A percentile compares a stretch with the other conserved stretches of the same genome.
Conservation (phyloP, 2,113 vertebrate genomes). For the Aptenodytes forsteri region DNA sequence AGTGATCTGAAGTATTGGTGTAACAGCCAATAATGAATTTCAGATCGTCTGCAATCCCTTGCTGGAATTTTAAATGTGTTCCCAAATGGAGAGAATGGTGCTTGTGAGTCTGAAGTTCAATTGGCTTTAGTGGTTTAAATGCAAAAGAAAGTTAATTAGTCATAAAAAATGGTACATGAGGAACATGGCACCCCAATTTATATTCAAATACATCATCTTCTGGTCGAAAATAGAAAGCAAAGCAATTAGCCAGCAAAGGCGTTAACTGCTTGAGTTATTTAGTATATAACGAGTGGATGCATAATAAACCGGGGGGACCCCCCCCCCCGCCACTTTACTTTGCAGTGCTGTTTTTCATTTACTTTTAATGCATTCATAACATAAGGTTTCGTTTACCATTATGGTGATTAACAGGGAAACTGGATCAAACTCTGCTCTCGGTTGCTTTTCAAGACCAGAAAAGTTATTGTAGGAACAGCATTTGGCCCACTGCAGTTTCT, state of each 20-base stretch:
- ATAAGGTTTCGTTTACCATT: slow-evolving; percentile 47
- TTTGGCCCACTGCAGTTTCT: background rate
- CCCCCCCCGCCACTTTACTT: slow-evolving; percentile 21
- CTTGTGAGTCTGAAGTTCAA: slow-evolving; percentile 16
- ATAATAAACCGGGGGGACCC: no score
- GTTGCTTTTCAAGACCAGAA: background rate
- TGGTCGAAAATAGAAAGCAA: slow-evolving; percentile 57
- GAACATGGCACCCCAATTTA: slow-evolving; percentile 43
- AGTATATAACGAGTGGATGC: slow-evolving; percentile 46
- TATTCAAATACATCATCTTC: slow-evolving; percentile 63
- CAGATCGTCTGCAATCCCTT: background rate
- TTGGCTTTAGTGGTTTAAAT: slow-evolving; percentile 17
- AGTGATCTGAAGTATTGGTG: background rate
- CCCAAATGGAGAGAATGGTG: background rate
- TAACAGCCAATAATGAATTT: slow-evolving; percentile 18
- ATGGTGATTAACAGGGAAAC: slow-evolving; percentile 40
- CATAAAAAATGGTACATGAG: background rate
- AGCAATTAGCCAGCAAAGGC: slow-evolving; percentile 63
- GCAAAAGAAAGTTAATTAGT: slow-evolving; percentile 58
- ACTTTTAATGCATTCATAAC: slow-evolving; percentile 21
- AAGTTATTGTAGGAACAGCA: background rate
- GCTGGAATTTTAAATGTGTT: slow-evolving; percentile 21
- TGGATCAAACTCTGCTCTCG: background rate
- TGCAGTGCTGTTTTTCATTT: slow-evolving; percentile 28
- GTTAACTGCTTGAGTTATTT: slow-evolving; percentile 61